Percentiles rank a stretch among this genome's conserved stretches.
Evolutionary conservation across 2,888 invertebrate genomes (phyloP).

Genomic region (Chydorus sphaericus): DNA sequence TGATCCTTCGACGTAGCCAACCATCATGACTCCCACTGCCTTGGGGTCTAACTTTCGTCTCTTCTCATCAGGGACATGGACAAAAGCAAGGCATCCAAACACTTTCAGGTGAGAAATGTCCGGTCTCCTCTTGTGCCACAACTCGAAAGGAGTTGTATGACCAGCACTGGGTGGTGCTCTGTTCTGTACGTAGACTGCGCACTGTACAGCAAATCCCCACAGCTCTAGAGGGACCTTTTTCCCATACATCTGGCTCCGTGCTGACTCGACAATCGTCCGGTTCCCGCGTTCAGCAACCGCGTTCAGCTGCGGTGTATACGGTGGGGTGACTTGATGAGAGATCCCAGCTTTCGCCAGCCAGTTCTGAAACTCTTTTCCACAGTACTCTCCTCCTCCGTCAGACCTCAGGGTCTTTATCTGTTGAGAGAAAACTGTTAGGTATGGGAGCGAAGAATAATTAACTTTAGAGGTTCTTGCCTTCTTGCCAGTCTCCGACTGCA

Average conservation of each 20-base stretch:
- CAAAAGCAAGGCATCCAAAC: conserved; percentile 17
- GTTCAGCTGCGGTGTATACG: not conserved
- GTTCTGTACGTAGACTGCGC: conserved; percentile 20
- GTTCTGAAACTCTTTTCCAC: not conserved
- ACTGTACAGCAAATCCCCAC: conserved; percentile 20
- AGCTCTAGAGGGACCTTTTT: conserved; percentile 15
- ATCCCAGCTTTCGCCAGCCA: not conserved
- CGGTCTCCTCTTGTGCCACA: conserved; percentile 15
- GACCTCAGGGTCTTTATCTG: conserved; percentile 1
- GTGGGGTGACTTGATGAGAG: not conserved
- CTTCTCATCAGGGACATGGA: conserved; percentile 13
- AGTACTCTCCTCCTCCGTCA: not conserved
- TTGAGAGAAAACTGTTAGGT: no score
- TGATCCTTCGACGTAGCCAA: conserved; percentile 18
- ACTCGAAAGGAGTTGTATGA: conserved; percentile 19
- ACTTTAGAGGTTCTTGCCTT: conserved; percentile 4
- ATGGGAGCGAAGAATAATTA: no score
- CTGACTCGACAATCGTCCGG: not conserved
- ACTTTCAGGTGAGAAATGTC: conserved; percentile 16
- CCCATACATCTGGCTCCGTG: not conserved
- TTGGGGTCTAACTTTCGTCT: conserved; percentile 16
- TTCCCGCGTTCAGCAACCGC: not conserved
- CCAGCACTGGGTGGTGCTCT: conserved; percentile 12
- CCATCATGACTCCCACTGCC: conserved; percentile 6
- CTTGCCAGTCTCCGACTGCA: not conserved